Conservation (phyloP, 1,140 invertebrate genomes). For the Eriosoma lanigerum region DNA sequence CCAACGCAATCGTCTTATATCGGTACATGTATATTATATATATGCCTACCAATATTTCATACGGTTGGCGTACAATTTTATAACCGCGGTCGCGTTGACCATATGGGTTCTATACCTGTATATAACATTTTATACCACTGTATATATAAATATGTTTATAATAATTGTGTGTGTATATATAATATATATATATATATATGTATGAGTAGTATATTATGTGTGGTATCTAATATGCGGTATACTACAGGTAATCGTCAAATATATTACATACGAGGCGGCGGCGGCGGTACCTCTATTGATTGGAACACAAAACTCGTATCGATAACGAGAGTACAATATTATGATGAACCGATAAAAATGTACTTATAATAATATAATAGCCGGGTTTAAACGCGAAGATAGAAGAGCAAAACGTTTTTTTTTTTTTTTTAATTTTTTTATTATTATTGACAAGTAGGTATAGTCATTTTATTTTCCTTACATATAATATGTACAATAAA, state of each 20-base stretch:
- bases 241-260: neutral
- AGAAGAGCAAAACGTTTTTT: neutral
- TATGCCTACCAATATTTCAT: too few species aligned
- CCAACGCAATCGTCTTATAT: too few species aligned
- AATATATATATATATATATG: neutral
- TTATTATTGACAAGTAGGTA: neutral
- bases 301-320: constrained; percentile 12
- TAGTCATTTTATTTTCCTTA: neutral
- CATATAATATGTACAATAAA: too few species aligned
- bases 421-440: neutral
- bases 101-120: too few species aligned
- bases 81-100: too few species aligned
- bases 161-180: too few species aligned
- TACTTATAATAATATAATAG: neutral
- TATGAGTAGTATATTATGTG: neutral
- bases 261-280: neutral
- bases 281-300: neutral
- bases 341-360: constrained; percentile 30
- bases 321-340: constrained; percentile 43
- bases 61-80: too few species aligned
- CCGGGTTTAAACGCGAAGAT: neutral
- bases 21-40: too few species aligned
- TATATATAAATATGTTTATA: neutral
- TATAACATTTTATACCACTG: too few species aligned
- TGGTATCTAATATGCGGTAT: neutral